Evolutionary conservation across 1,140 invertebrate genomes (phyloP), one percentile per base, ranked within the genome.

Genomic region (Dinoponera quadriceps): DNA sequence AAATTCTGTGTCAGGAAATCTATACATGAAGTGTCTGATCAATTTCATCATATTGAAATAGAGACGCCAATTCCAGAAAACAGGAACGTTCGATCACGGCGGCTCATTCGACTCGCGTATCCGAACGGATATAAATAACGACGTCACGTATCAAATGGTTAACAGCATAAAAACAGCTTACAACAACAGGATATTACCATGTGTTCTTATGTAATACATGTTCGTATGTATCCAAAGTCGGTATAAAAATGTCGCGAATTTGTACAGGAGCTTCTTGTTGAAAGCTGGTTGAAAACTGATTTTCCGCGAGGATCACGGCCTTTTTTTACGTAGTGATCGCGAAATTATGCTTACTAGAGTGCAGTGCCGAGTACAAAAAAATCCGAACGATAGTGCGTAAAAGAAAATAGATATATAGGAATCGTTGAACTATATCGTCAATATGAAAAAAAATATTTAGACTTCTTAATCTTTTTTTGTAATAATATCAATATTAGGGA

Each of bases 261-360:
- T 20, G n/a, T n/a, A 27, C 29, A 38, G 49, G 11, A 22, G 18
- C 44, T n/a, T 77, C 20, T 27, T 29, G 48, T 25, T 57, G 38
- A 74, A 68, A 85, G 20, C 25, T 48, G 27, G 54, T 29, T 81
- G 55, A 62, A 78, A 74, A 54, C 51, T 13, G 69, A 60, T 27
- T 66, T 55, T 49, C 48, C 51, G 25, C 59, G 29, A 74, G 29
- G 20, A 71, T 82, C 38, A 22, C 48, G 13, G 25, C 27, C 14
- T 72, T 85, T 29, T 20, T 54, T 33, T 57, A 66, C 78, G 25
- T 83, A 85, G 83, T 72, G 59, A 77, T 59, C 54, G 33, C 20
- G 29, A 86, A 86, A 86, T 87, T 85, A 83, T 75, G n/a, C 57
- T 18, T 77, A 44, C 16, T 55, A 1, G 83, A 5, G n/a, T n/a